Evolutionary conservation across 1,140 invertebrate species (phyloP).

Genomic region (Ylistrum balloti): DNA sequence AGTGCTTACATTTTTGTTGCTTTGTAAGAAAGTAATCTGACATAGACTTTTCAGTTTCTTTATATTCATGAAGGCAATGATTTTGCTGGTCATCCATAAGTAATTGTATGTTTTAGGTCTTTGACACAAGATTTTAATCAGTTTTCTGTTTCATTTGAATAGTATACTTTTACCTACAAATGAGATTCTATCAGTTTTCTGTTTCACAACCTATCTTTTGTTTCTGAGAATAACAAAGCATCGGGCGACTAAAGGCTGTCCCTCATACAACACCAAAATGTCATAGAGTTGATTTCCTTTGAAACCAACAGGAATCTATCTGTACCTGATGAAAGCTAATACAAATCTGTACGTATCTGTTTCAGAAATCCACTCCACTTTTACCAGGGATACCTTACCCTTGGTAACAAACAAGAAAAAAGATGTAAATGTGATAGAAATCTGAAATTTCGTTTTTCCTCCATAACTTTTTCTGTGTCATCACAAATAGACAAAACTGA

Average conservation of each 20-base stretch:
- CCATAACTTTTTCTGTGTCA: not conserved
- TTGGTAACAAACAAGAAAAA: not conserved
- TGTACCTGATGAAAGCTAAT: not conserved
- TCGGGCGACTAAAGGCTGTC: not conserved
- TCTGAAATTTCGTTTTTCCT: not conserved
- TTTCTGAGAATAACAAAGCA: constrained; percentile 20
- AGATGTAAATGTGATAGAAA: constrained; percentile 16
- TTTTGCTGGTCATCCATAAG: not conserved
- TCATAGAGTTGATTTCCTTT: constrained; percentile 29
- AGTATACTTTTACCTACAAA: constrained; percentile 40
- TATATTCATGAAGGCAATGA: not conserved
- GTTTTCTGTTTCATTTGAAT: not conserved
- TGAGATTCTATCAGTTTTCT: constrained; percentile 26
- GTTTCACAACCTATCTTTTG: not conserved
- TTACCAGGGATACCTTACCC: not conserved
- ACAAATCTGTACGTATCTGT: not conserved
- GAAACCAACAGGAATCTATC: not conserved
- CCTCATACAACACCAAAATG: not conserved
- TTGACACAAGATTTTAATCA: not conserved
- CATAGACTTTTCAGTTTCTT: constrained; percentile 23
- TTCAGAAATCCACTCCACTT: not conserved
- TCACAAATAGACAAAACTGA: constrained; percentile 7
- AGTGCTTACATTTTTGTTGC: not conserved
- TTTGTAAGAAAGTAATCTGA: not conserved
- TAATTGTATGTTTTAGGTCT: not conserved